Conservation (phyloP, 1,140 invertebrate species). For the Battus philenor region DNA sequence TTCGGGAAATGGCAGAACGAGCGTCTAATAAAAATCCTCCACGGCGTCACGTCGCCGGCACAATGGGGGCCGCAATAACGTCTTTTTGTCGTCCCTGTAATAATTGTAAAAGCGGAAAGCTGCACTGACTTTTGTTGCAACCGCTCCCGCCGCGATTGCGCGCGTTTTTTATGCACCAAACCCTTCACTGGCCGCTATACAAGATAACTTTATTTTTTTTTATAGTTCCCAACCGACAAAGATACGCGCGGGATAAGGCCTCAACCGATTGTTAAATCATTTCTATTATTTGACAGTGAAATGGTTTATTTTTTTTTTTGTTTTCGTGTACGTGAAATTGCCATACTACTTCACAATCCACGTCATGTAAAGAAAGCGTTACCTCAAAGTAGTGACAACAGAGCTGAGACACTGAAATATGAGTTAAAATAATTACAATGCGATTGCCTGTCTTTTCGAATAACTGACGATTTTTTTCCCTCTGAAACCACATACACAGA, state of each 20-base stretch:
- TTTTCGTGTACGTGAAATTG: no score
- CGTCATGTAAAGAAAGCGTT: no score
- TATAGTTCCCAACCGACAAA: conserved; percentile 5
- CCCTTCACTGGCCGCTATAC: conserved; percentile 2
- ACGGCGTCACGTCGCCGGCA: conserved; percentile 11
- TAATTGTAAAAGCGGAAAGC: conserved; percentile 14
- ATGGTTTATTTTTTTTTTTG: no score
- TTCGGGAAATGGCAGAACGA: conserved; percentile 7
- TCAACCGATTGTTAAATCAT: background rate
- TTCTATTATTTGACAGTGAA: background rate
- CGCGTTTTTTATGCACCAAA: conserved; percentile 3
- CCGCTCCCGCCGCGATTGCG: conserved; percentile 3
- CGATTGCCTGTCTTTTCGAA: no score
- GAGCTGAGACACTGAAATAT: no score
- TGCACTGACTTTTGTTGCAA: conserved; percentile 9
- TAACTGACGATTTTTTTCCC: no score
- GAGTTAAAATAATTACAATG: no score
- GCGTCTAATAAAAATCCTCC: conserved; percentile 12
- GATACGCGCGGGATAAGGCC: conserved; percentile 9
- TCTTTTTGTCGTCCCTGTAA: conserved; percentile 11
- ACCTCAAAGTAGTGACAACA: no score
- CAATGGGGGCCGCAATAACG: conserved; percentile 7
- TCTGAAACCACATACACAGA: no score
- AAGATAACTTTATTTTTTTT: conserved; percentile 5
- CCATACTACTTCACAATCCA: no score